Evolutionary conservation across 2,797 vertebrate species (phyloP), one percentile per base, ranked within the genome.

Genomic region (Galagoides demidoff): DNA sequence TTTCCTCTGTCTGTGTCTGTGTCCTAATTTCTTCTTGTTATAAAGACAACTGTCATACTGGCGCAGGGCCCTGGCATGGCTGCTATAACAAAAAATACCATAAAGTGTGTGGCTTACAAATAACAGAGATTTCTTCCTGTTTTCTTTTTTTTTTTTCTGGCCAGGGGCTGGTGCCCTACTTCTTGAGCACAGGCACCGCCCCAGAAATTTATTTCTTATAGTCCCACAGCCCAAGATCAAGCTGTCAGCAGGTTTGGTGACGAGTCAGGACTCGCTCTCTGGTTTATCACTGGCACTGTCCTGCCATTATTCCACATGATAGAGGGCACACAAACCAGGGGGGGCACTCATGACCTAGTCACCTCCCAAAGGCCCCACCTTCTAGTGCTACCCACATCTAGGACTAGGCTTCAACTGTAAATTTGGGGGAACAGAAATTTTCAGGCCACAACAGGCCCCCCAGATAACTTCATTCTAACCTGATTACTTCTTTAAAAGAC

Each of bases 251-350:
- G 55, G 22, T 39, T 37, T 49, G 23, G 45, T 59, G 14, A 70
- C n/a, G 16, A 23, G 52, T 39, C 39, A n/a, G 37, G 13, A 14
- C 45, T 20, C 7, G 2, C 73, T n/a, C 55, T 52, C 43, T 37
- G 39, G 37, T 64, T 63, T 19, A 10, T 11, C 31, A 17, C 25
- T 8, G 29, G 49, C 39, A 7, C 23, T 25, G 20, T 83, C 45
- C 17, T 16, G 1, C 9, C 13, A 3, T 22, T 17, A 11, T 14
- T 45, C 59, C 23, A 19, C 7, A 1, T 14, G 11, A 9, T 3
- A 7, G 31, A 5, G 49, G 49, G 49, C 49, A 52, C 14, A 52
- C 14, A 23, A 27, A 10, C 37, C 25, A 34, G 5, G 16, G 59
- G 49, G 20, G 25, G 37, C 20, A 66, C 31, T 70, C 11, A 4